Evolutionary conservation across 2,797 vertebrate genomes (phyloP), one percentile per base, ranked within the genome.

Genomic region (Ibycter americanus): DNA sequence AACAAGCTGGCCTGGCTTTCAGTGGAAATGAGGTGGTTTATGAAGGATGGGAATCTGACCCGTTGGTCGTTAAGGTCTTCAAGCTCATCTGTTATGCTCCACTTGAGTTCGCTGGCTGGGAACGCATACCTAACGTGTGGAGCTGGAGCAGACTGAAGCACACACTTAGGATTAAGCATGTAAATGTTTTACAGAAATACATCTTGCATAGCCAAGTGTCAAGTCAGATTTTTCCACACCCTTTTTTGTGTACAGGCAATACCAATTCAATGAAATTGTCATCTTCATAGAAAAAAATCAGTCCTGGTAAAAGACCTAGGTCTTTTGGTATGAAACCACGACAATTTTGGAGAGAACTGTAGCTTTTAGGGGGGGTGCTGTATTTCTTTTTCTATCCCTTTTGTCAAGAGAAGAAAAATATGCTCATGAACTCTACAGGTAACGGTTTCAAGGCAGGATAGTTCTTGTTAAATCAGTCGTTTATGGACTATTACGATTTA

Each of bases 371-470:
- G 49, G 6, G 7, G 31, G 16, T 87, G 67, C 18, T 77, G 77
- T 29, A 56, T 68, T 86, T 44, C 54, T 74, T 90, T 58, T 85
- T 66, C 59, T 61, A 2, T 78, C 17, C 17, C 3, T 85, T 84
- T 26, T 11, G 4, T 47, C 32, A 82, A 22, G 3, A 74, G 62
- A 66, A 71, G 19, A 38, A 83, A 63, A 87, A 55, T 40, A 21
- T 1, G 7, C 47, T 82, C 9, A 2, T 61, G 61, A 82, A 8
- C 42, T 84, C 79, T 70, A 20, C 77, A 68, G 87, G 73, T 6
- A 54, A 80, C 51, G 62, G 42, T 85, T 88, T 83, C 89, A 83
- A 83, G 72, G 84, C 47, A 92, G 79, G 47, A 54, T 56, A 66
- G 52, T 32, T 92, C 63, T 55, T 56, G 27, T 61, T 65, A 61